Evolutionary conservation across 2,797 vertebrate genomes (phyloP).

Genomic region (Hephaestus fuliginosus): DNA sequence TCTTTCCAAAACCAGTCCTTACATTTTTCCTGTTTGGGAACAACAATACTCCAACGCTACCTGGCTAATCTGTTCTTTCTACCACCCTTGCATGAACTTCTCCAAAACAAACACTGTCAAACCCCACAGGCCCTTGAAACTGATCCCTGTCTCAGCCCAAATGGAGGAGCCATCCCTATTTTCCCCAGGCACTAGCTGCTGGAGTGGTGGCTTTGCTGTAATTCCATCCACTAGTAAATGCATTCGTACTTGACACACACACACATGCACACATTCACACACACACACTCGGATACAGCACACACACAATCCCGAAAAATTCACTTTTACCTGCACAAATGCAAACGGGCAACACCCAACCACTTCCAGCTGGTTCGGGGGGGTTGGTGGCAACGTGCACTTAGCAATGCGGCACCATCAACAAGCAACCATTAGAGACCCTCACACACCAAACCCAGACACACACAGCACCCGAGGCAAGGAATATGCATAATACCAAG

Average conservation of each 20-base stretch:
- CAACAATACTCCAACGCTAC: slow-evolving; percentile 40
- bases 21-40: slow-evolving; percentile 33
- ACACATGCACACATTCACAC: slow-evolving; percentile 22
- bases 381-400: slow-evolving; percentile 69
- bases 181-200: slow-evolving; percentile 40
- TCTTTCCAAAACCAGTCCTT: slow-evolving; percentile 34
- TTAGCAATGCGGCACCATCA: slow-evolving; percentile 74
- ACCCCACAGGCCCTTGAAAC: slow-evolving; percentile 72
- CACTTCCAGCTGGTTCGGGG: slow-evolving; percentile 61
- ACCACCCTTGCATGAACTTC: slow-evolving; percentile 55
- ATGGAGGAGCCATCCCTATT: slow-evolving; percentile 61
- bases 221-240: slow-evolving; percentile 74
- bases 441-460: slow-evolving; percentile 59
- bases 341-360: slow-evolving; percentile 63
- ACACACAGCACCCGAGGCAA: slow-evolving; percentile 51
- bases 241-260: slow-evolving; percentile 55
- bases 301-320: slow-evolving; percentile 44
- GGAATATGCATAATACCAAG: slow-evolving; percentile 40
- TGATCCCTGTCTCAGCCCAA: slow-evolving; percentile 70
- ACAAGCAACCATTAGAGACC: slow-evolving; percentile 76
- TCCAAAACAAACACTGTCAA: slow-evolving; percentile 75
- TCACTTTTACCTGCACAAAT: slow-evolving; percentile 61
- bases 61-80: slow-evolving; percentile 65
- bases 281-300: slow-evolving; percentile 14
- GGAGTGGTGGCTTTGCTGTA: slow-evolving; percentile 64